phyloP scores from a whole-genome alignment of 2,113 vertebrate genomes.

The Columba janthina region DNA sequence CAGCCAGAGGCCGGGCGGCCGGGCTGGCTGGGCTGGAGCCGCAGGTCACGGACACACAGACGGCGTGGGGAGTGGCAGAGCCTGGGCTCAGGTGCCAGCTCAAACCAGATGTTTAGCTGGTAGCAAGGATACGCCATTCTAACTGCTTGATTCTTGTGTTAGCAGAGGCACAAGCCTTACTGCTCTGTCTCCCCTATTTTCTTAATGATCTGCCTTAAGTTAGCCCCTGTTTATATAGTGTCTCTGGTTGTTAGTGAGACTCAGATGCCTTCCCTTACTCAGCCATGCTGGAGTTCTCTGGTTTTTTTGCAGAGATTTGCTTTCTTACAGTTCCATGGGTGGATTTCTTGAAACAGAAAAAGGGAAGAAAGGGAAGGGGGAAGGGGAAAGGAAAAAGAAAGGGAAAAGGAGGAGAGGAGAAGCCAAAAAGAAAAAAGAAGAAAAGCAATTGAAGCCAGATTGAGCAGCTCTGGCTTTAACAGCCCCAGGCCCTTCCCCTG shows the following conservation, averaged over 20 bases:
- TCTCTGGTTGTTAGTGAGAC: neutral
- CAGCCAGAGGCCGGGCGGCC: too few species aligned
- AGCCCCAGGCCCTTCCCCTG: slow-evolving; percentile 30
- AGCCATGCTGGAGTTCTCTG: neutral
- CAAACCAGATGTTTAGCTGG: neutral
- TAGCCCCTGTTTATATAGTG: neutral
- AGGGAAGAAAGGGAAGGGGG: neutral
- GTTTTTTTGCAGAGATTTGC: neutral
- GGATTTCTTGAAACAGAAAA: neutral
- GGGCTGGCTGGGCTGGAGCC: neutral
- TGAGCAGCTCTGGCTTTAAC: slow-evolving; percentile 23
- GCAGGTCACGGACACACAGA: neutral
- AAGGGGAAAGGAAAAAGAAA: neutral
- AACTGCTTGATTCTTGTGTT: neutral
- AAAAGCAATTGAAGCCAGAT: slow-evolving; percentile 50
- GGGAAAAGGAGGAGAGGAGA: neutral
- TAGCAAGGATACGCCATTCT: neutral
- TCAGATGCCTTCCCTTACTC: neutral
- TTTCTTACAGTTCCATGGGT: neutral
- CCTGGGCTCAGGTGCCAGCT: neutral
- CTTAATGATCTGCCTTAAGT: neutral
- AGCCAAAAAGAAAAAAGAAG: neutral
- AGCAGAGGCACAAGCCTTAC: neutral
- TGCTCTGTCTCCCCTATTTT: neutral
- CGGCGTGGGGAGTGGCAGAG: neutral